Evolutionary conservation across 2,797 vertebrate genomes (phyloP).

Genomic region (Poecile montanus): DNA sequence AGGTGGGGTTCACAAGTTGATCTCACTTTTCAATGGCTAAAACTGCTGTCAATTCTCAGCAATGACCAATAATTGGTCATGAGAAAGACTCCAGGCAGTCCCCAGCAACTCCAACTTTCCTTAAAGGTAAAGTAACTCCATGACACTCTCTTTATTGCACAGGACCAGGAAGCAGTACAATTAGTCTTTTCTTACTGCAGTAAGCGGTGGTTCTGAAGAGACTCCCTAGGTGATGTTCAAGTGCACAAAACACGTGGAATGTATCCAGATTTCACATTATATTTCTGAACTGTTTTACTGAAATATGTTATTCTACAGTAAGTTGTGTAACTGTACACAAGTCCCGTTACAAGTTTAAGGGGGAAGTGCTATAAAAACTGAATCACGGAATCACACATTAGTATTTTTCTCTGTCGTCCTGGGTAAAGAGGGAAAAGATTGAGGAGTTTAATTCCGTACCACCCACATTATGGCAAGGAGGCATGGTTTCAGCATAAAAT

Average conservation of each 20-base stretch:
- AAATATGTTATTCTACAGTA: not conserved
- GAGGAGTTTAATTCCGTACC: not conserved
- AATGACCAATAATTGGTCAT: too few species aligned
- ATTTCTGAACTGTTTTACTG: not conserved
- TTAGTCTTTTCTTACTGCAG: not conserved
- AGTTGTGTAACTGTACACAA: too few species aligned
- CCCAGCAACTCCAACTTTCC: too few species aligned
- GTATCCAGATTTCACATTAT: not conserved
- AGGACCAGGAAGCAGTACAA: not conserved
- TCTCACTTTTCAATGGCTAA: too few species aligned
- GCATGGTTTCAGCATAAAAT: not conserved
- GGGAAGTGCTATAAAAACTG: not conserved
- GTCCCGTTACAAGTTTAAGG: not conserved
- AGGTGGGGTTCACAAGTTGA: too few species aligned
- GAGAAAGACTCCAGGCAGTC: too few species aligned
- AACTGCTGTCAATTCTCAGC: too few species aligned
- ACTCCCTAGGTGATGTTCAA: not conserved
- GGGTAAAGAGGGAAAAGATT: accelerated
- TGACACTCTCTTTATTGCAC: not conserved
- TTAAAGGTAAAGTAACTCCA: too few species aligned
- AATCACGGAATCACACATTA: not conserved
- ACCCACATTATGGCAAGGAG: too few species aligned
- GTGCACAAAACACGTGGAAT: not conserved
- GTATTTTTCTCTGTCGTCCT: not conserved
- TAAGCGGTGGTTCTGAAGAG: accelerated